Evolutionary conservation across 2,888 invertebrate genomes (phyloP).

Genomic region (Dasysyrphus albostriatus): DNA sequence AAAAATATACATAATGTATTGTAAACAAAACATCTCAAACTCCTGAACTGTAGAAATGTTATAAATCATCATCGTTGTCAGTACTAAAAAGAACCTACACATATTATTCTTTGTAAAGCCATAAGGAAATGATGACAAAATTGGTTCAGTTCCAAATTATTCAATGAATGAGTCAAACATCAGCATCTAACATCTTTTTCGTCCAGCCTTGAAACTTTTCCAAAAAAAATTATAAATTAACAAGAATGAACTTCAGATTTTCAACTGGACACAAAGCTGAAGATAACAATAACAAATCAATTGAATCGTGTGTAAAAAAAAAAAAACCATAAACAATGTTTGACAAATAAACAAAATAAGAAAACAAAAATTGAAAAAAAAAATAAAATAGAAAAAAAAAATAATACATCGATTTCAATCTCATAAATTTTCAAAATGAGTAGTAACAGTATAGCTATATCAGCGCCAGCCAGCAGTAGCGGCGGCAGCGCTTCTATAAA

Average conservation of each 20-base stretch:
- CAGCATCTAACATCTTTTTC: background rate
- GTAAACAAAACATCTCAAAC: background rate
- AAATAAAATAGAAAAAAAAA: background rate
- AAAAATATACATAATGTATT: background rate
- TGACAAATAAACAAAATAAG: constrained; percentile 11
- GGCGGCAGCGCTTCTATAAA: background rate
- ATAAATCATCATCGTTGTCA: background rate
- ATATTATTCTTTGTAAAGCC: background rate
- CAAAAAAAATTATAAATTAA: constrained; percentile 5
- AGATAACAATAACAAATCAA: constrained; percentile 23
- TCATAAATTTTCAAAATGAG: constrained; percentile 15
- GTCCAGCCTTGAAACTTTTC: constrained; percentile 9
- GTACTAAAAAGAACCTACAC: background rate
- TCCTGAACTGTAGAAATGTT: background rate
- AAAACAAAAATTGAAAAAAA: background rate
- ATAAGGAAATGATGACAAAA: background rate
- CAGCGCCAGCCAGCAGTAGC: background rate
- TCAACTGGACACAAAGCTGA: background rate
- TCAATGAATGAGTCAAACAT: constrained; percentile 5
- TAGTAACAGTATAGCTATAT: background rate
- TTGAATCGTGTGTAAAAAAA: background rate
- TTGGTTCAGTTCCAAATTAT: constrained; percentile 15
- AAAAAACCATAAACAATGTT: background rate
- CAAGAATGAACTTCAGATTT: background rate
- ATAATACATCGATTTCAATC: constrained; percentile 11